These are phyloP conservation scores for Neosalanx taihuensis DNA, from an alignment of 2,797 vertebrate species.

Conservation along the genomic window DNA sequence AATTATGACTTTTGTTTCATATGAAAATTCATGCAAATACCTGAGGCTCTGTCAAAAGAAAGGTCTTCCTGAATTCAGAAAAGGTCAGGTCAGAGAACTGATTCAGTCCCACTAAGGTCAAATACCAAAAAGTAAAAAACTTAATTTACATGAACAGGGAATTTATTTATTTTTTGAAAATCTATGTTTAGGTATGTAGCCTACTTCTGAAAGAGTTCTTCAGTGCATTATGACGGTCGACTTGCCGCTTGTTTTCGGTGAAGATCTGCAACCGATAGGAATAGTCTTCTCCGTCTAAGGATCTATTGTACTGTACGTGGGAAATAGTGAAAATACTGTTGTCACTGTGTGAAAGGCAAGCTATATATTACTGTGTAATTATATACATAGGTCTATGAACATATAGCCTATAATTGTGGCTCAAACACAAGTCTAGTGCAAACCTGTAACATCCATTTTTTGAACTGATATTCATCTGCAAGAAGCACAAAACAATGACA, in stretches of 20 bases:
- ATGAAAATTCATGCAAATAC: conserved; percentile 47
- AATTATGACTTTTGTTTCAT: conserved; percentile 16
- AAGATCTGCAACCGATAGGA: conserved; percentile 51
- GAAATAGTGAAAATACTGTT: neutral
- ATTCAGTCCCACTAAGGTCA: conserved; percentile 74
- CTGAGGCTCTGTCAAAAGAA: conserved; percentile 72
- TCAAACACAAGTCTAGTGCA: conserved; percentile 6
- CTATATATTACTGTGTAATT: neutral
- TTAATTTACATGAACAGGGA: conserved; percentile 7
- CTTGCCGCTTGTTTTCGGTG: conserved; percentile 46
- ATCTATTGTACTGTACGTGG: conserved; percentile 41
- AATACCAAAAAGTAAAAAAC: conserved; percentile 12
- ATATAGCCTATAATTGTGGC: neutral
- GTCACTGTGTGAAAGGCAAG: neutral
- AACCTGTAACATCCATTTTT: conserved; percentile 59
- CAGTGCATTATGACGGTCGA: conserved; percentile 55
- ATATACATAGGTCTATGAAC: neutral
- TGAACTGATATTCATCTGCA: conserved; percentile 54
- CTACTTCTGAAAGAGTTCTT: conserved; percentile 58
- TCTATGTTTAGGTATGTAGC: conserved; percentile 2
- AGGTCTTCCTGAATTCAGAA: conserved; percentile 66
- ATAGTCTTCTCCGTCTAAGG: conserved; percentile 43
- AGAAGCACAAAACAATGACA: neutral
- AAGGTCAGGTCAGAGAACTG: conserved; percentile 81
- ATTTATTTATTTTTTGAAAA: too few relatives aligned